phyloP scores from a whole-genome alignment of 2,888 invertebrate genomes.

The Seira sanloemensis region DNA sequence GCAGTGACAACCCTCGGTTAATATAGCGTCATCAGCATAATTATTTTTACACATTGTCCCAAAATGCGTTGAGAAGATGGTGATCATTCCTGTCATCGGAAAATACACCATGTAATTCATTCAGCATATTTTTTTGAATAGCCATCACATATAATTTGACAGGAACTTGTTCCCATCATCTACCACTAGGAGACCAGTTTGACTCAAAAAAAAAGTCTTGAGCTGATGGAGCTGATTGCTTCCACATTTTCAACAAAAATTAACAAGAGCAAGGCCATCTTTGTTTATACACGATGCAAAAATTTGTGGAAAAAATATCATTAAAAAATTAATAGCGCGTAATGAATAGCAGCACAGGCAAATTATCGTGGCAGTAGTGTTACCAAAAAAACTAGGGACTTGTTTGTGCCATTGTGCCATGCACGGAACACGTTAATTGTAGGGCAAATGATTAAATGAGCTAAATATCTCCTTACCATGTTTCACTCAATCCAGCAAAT shows the following conservation, averaged over 20 bases:
- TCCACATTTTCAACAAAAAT: conserved; percentile 24
- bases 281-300: conserved; percentile 7
- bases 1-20: conserved; percentile 15
- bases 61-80: conserved; percentile 12
- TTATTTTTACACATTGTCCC: conserved; percentile 1
- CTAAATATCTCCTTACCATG: not conserved
- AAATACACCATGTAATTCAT: not conserved
- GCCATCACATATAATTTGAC: not conserved
- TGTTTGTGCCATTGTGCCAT: too few relatives aligned
- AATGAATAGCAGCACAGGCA: not conserved
- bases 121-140: not conserved
- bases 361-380: not conserved
- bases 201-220: too few relatives aligned
- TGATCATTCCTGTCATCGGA: conserved; percentile 3
- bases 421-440: conserved; percentile 9
- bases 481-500: not conserved
- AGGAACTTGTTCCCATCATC: conserved; percentile 10
- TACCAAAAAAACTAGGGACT: too few relatives aligned
- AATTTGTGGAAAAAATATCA: not conserved
- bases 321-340: conserved; percentile 10
- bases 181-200: not conserved
- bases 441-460: conserved; percentile 1
- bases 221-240: conserved; percentile 21
- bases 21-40: conserved; percentile 38
- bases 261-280: conserved; percentile 37